Evolutionary conservation across 2,113 vertebrate genomes (phyloP).

Genomic region (Macquaria australasica): DNA sequence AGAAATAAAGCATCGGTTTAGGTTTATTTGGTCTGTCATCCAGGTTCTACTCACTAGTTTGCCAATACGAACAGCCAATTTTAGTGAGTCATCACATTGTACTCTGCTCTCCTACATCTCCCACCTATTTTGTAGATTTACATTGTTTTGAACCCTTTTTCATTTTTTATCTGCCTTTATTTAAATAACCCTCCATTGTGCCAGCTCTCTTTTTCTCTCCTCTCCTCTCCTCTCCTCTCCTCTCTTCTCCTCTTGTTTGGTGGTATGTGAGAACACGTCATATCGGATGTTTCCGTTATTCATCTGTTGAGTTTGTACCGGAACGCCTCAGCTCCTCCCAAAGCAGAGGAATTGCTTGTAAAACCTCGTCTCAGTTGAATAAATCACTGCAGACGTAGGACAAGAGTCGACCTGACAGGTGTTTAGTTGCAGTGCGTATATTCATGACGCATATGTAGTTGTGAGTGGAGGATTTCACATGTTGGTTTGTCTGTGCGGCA

Average conservation of each 20-base stretch:
- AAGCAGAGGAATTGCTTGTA: constrained; percentile 9
- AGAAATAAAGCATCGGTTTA: background rate
- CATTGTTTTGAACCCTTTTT: background rate
- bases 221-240: background rate
- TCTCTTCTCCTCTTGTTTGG: background rate
- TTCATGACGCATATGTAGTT: constrained; percentile 10
- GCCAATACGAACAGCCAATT: background rate
- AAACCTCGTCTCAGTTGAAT: constrained; percentile 33
- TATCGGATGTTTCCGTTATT: constrained; percentile 26
- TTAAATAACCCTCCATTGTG: too few species aligned
- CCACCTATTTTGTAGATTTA: background rate
- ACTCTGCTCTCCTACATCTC: background rate
- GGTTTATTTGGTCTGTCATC: background rate
- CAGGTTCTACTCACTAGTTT: background rate
- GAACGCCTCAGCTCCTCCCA: constrained; percentile 13
- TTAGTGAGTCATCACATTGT: background rate
- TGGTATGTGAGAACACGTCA: constrained; percentile 9
- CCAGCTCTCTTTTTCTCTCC: background rate
- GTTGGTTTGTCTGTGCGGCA: constrained; percentile 2
- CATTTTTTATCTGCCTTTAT: background rate
- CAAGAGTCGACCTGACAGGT: constrained; percentile 52
- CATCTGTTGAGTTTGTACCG: background rate
- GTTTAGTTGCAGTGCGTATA: constrained; percentile 8
- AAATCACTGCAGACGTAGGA: constrained; percentile 41
- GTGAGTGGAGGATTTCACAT: constrained; percentile 24